Percentiles rank a stretch among this genome's conserved stretches.
These are phyloP conservation scores for Sorex araneus DNA, from an alignment of 2,113 vertebrate species.

Conservation along the genomic window DNA sequence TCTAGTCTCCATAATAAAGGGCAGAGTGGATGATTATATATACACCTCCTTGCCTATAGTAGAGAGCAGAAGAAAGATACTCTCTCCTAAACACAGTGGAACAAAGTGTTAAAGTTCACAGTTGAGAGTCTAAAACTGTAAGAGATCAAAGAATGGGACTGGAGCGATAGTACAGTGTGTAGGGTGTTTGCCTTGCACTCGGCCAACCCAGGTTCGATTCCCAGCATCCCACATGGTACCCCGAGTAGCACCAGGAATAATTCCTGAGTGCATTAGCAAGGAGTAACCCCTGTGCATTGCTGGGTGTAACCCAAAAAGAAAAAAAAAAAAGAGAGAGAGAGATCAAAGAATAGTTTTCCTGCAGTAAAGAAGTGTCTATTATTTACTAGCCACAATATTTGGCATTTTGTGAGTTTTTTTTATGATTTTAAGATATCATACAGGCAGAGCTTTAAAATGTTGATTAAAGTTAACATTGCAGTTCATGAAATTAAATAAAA, in stretches of 20 bases:
- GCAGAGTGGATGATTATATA: not conserved
- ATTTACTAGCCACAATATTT: conserved; percentile 18
- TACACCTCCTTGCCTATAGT: not conserved
- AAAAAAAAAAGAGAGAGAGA: too few species aligned
- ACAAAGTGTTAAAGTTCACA: conserved; percentile 41
- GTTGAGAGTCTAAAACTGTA: conserved; percentile 28
- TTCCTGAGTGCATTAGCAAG: too few species aligned
- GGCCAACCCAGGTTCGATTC: too few species aligned
- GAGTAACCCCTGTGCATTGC: too few species aligned
- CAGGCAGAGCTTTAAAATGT: conserved; percentile 67
- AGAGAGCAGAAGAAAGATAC: conserved; percentile 19
- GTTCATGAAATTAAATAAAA: conserved; percentile 71
- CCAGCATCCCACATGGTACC: too few species aligned
- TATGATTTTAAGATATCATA: not conserved
- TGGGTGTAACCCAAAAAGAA: too few species aligned
- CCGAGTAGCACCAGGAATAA: too few species aligned
- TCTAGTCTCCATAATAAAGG: conserved; percentile 26
- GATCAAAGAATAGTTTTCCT: not conserved
- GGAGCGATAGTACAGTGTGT: too few species aligned
- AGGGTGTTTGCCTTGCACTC: too few species aligned
- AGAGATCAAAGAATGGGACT: not conserved
- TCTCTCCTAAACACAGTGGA: conserved; percentile 46
- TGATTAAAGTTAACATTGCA: conserved; percentile 72
- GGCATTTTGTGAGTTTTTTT: not conserved
- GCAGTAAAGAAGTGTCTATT: not conserved